phyloP scores from a whole-genome alignment of 1,140 invertebrate genomes.

The Drosophila prosaltans region DNA sequence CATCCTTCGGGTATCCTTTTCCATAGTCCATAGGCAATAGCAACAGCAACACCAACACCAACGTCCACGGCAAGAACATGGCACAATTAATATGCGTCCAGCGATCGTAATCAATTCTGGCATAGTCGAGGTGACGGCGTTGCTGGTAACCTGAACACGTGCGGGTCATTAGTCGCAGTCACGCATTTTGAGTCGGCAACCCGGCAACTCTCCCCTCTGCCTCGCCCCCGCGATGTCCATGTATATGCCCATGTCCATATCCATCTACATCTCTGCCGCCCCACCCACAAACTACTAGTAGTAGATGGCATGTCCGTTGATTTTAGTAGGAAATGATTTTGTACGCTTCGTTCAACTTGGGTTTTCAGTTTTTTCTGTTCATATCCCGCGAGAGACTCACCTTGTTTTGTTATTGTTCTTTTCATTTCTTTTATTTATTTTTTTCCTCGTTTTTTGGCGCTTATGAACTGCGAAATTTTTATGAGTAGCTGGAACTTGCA shows the following conservation, averaged over 20 bases:
- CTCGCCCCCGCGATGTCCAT: conserved; percentile 33
- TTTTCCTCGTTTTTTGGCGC: conserved; percentile 57
- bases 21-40: conserved; percentile 28
- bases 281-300: conserved; percentile 20
- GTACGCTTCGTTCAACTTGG: conserved; percentile 77
- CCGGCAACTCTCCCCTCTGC: conserved; percentile 44
- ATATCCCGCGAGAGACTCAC: conserved; percentile 11
- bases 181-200: conserved; percentile 71
- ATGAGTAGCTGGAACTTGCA: conserved; percentile 74
- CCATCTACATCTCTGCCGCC: conserved; percentile 16
- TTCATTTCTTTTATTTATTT: not conserved
- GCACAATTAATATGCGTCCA: conserved; percentile 81
- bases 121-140: conserved; percentile 52
- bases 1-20: conserved; percentile 72
- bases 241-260: conserved; percentile 28
- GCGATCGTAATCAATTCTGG: conserved; percentile 80
- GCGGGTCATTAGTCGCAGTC: conserved; percentile 81
- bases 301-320: conserved; percentile 61
- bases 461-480: conserved; percentile 77
- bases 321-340: conserved; percentile 82
- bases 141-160: conserved; percentile 67
- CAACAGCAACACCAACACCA: not conserved
- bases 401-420: conserved; percentile 21
- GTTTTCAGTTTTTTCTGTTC: conserved; percentile 35
- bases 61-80: conserved; percentile 30